phyloP scores from a whole-genome alignment of 2,888 invertebrate species.

The Heliconius erato region DNA sequence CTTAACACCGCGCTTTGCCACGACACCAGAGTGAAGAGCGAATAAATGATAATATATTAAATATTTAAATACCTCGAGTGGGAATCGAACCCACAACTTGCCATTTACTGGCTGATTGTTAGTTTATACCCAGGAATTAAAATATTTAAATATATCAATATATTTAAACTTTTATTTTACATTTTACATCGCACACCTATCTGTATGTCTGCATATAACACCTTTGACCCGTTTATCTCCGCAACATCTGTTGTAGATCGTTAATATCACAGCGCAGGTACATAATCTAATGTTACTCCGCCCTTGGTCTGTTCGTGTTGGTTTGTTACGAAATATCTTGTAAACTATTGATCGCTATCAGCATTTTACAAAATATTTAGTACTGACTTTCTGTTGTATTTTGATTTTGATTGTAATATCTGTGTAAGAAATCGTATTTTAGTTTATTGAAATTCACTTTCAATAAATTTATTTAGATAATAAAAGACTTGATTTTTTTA shows the following conservation, averaged over 20 bases:
- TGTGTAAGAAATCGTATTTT: too few species aligned
- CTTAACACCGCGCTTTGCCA: too few species aligned
- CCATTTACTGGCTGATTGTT: too few species aligned
- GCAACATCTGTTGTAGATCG: conserved; percentile 32
- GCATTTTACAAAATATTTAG: neutral
- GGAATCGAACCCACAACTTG: too few species aligned
- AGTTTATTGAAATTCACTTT: too few species aligned
- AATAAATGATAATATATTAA: too few species aligned
- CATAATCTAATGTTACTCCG: conserved; percentile 32
- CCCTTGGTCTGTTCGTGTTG: conserved; percentile 36
- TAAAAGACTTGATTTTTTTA: too few species aligned
- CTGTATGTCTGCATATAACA: conserved; percentile 13
- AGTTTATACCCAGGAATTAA: too few species aligned
- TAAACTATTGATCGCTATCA: conserved; percentile 14
- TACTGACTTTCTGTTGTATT: conserved; percentile 1
- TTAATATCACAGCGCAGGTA: conserved; percentile 35
- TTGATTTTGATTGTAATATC: neutral
- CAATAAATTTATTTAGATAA: too few species aligned
- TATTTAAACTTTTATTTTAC: neutral
- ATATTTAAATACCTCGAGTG: too few species aligned
- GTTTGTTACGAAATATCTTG: conserved; percentile 17
- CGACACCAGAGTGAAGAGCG: too few species aligned
- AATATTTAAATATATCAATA: too few species aligned
- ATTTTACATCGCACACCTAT: neutral
- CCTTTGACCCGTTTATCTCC: conserved; percentile 39